Conservation (phyloP, 2,888 invertebrate genomes). For the Lithophane ornitopus region DNA sequence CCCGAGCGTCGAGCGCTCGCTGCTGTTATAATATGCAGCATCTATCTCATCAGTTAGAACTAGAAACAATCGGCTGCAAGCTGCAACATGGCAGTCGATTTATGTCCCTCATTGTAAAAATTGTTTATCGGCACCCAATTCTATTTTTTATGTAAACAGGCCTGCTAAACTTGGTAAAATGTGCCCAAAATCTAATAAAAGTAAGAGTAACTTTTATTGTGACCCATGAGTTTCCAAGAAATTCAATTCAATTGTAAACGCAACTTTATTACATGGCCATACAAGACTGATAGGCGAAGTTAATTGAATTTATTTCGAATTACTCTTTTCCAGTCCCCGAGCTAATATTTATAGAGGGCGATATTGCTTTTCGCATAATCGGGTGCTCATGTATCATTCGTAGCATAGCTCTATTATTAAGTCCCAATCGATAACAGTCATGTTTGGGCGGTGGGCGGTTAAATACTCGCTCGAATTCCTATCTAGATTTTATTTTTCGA, state of each 20-base stretch:
- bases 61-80: slow-evolving; percentile 22
- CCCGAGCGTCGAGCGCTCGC: slow-evolving; percentile 42
- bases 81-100: slow-evolving; percentile 24
- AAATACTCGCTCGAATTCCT: slow-evolving; percentile 55
- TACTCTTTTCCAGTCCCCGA: slow-evolving; percentile 54
- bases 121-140: slow-evolving; percentile 25
- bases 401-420: slow-evolving; percentile 63
- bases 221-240: slow-evolving; percentile 26
- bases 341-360: slow-evolving; percentile 56
- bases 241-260: slow-evolving; percentile 48
- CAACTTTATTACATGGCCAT: slow-evolving; percentile 48
- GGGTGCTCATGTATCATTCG: slow-evolving; percentile 58
- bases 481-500: slow-evolving; percentile 58
- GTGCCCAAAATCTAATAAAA: slow-evolving; percentile 27
- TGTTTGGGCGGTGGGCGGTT: slow-evolving; percentile 47
- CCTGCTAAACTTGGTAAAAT: slow-evolving; percentile 6
- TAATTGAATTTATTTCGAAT: slow-evolving; percentile 62
- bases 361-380: slow-evolving; percentile 64
- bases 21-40: slow-evolving; percentile 44
- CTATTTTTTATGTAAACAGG: slow-evolving; percentile 16
- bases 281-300: slow-evolving; percentile 53
- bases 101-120: slow-evolving; percentile 32
- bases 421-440: slow-evolving; percentile 62
- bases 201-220: slow-evolving; percentile 18
- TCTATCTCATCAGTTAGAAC: slow-evolving; percentile 30